Conservation (phyloP, 2,888 invertebrate species). For the Coronaproctus castanopsis region DNA sequence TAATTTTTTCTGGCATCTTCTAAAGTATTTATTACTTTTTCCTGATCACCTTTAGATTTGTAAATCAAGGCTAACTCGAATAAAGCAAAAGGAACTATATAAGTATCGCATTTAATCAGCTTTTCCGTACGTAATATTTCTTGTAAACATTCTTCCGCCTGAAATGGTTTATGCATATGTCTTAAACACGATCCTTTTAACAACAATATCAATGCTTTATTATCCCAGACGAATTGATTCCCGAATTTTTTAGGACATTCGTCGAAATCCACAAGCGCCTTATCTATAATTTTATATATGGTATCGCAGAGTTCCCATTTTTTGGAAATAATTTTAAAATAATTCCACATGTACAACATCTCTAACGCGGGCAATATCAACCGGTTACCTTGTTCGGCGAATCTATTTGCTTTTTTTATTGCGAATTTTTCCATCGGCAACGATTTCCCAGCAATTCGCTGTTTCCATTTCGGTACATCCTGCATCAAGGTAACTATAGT, state of each 20-base stretch:
- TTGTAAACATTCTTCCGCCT: conserved; percentile 53
- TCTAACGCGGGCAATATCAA: conserved; percentile 69
- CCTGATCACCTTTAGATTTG: conserved; percentile 42
- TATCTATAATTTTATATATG: conserved; percentile 41
- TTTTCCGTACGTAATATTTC: conserved; percentile 43
- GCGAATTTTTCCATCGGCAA: conserved; percentile 93
- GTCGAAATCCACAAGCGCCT: conserved; percentile 26
- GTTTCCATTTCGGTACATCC: conserved; percentile 59
- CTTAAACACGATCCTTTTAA: conserved; percentile 66
- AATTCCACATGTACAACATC: conserved; percentile 80
- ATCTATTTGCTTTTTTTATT: conserved; percentile 63
- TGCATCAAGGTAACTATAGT: conserved; percentile 46
- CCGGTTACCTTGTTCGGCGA: conserved; percentile 45
- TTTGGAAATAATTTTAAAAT: conserved; percentile 60
- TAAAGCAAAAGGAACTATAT: conserved; percentile 63
- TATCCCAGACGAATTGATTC: conserved; percentile 41
- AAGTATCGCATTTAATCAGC: conserved; percentile 58
- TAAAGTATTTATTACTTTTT: conserved; percentile 46
- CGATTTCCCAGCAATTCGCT: conserved; percentile 86
- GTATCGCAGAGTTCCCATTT: conserved; percentile 39
- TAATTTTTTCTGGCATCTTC: conserved; percentile 74
- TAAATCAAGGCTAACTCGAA: conserved; percentile 69
- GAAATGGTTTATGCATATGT: conserved; percentile 51
- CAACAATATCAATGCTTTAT: conserved; percentile 49
- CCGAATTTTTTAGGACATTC: conserved; percentile 19